These are phyloP conservation scores for Platalea minor DNA, from an alignment of 2,797 vertebrate species.

Conservation along the genomic window DNA sequence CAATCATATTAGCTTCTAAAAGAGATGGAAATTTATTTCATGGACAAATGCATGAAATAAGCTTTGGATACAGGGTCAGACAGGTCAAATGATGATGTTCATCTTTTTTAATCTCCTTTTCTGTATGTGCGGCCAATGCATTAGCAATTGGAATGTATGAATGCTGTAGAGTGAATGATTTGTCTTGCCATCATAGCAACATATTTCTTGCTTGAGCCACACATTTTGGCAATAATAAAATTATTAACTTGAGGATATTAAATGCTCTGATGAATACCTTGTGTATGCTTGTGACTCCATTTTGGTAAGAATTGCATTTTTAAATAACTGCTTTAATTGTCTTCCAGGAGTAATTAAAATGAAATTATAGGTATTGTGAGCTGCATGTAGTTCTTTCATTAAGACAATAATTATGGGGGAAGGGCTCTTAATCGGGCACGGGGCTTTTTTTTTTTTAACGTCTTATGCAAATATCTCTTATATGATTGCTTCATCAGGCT, in stretches of 20 bases:
- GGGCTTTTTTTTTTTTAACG: background rate
- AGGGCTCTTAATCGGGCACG: background rate
- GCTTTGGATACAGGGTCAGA: background rate
- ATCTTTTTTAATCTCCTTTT: conserved; percentile 26
- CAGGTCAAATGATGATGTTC: background rate
- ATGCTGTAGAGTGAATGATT: background rate
- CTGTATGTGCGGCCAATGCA: background rate
- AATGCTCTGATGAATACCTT: conserved; percentile 20
- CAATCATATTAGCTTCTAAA: background rate
- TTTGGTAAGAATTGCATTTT: conserved; percentile 41
- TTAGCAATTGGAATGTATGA: conserved; percentile 26
- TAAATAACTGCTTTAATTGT: conserved; percentile 51
- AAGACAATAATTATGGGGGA: background rate
- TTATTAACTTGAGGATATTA: background rate
- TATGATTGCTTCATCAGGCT: background rate
- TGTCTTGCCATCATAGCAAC: background rate
- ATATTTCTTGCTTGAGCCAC: background rate
- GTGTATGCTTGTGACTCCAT: background rate
- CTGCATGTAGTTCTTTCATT: background rate
- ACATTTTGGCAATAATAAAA: conserved; percentile 27
- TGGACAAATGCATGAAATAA: background rate
- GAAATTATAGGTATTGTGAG: conserved; percentile 10
- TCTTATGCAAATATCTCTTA: background rate
- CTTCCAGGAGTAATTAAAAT: conserved; percentile 62
- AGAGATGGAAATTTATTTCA: background rate